These are phyloP conservation scores for Sinopyrophorus schimmeli DNA, from an alignment of 2,888 invertebrate species.

Conservation along the genomic window DNA sequence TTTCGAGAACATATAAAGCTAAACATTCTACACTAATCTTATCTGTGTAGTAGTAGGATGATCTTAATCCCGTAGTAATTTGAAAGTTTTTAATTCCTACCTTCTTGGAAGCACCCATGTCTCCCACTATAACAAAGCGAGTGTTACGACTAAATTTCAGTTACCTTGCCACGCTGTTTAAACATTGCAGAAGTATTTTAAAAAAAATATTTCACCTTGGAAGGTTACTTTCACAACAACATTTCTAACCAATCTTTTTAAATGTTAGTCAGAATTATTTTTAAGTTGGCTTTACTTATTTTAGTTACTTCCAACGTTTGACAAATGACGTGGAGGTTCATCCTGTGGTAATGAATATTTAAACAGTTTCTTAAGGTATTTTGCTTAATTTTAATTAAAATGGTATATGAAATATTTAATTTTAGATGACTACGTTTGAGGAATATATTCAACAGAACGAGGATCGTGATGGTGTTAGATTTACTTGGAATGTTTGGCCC, in stretches of 20 bases:
- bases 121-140: not conserved
- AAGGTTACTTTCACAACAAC: slow-evolving; percentile 19
- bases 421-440: slow-evolving; percentile 82
- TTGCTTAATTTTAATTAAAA: not conserved
- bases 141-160: not conserved
- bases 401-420: not conserved
- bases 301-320: slow-evolving; percentile 21
- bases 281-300: too few species aligned
- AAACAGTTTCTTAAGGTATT: not conserved
- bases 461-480: slow-evolving; percentile 93
- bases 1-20: too few species aligned
- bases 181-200: slow-evolving; percentile 6
- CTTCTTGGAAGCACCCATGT: slow-evolving; percentile 25
- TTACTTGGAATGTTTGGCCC: slow-evolving; percentile 99
- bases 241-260: slow-evolving; percentile 15
- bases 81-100: too few species aligned
- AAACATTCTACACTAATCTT: too few species aligned
- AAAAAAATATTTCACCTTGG: slow-evolving; percentile 24
- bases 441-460: slow-evolving; percentile 98
- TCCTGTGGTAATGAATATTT: not conserved
- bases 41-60: too few species aligned
- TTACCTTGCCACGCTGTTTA: not conserved
- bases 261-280: too few species aligned
- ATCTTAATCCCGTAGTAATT: too few species aligned
- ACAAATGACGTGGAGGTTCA: slow-evolving; percentile 37